A percentile compares a stretch with the other conserved stretches of the same genome.
Conservation (phyloP, 2,888 invertebrate genomes). For the Tineola bisselliella region DNA sequence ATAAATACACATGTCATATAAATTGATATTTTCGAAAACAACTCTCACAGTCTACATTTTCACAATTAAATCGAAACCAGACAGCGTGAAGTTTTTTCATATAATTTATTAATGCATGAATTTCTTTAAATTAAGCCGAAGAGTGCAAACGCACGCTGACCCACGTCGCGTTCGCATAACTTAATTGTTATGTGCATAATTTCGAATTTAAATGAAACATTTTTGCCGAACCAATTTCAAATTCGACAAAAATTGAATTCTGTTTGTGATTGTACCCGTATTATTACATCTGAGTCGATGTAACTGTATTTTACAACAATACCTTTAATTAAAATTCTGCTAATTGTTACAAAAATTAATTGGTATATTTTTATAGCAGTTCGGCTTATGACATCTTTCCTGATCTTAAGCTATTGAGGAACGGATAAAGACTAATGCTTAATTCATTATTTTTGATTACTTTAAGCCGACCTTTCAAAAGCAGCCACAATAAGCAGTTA, state of each 20-base stretch:
- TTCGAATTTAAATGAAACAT: slow-evolving; percentile 1
- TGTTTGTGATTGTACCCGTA: background rate
- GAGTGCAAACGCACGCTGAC: slow-evolving; percentile 1
- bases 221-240: background rate
- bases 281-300: background rate
- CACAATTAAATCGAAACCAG: background rate
- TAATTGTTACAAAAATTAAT: too few relatives aligned
- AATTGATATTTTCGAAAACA: too few relatives aligned
- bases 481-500: too few relatives aligned
- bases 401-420: too few relatives aligned
- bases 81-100: background rate
- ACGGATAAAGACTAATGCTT: too few relatives aligned
- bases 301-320: too few relatives aligned
- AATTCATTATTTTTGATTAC: too few relatives aligned
- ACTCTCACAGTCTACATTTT: background rate
- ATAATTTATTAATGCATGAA: background rate
- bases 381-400: too few relatives aligned
- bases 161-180: slow-evolving; percentile 1
- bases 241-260: background rate
- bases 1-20: too few relatives aligned
- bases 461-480: too few relatives aligned
- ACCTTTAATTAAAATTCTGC: too few relatives aligned
- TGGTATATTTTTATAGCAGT: too few relatives aligned
- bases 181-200: slow-evolving; percentile 1
- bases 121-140: background rate